Conservation (phyloP, 2,797 vertebrate genomes). For the Anguilla megastoma region DNA sequence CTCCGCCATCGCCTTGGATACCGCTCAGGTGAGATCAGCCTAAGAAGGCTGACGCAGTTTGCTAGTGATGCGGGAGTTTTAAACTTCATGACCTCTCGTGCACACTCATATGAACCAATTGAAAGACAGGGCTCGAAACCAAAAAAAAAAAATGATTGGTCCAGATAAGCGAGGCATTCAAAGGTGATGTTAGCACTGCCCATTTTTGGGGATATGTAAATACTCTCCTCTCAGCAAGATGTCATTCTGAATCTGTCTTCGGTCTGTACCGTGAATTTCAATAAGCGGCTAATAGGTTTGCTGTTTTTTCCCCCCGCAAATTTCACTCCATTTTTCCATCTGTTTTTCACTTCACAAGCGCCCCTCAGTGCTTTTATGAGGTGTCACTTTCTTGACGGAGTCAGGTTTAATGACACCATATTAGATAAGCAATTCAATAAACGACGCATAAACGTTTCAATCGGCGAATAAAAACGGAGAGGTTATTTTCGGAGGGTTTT, state of each 20-base stretch:
- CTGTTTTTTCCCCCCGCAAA: neutral
- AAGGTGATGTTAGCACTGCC: neutral
- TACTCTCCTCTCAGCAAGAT: no score
- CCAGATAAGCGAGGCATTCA: neutral
- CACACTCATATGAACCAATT: no score
- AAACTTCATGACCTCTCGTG: neutral
- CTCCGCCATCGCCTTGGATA: no score
- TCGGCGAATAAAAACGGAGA: slow-evolving; percentile 37
- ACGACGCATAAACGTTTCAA: neutral
- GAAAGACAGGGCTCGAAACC: neutral
- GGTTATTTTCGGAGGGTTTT: slow-evolving; percentile 27
- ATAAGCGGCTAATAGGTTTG: neutral
- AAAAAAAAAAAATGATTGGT: neutral
- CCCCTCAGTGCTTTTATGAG: neutral
- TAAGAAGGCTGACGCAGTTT: no score
- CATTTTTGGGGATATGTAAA: neutral
- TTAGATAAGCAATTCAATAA: slow-evolving; percentile 14
- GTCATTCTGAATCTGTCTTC: no score
- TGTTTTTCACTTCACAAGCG: neutral
- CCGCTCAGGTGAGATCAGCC: no score
- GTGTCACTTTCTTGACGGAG: slow-evolving; percentile 25
- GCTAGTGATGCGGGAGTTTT: no score
- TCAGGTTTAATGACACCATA: slow-evolving; percentile 31
- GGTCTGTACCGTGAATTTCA: neutral
- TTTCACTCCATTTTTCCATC: neutral